Percentiles rank a stretch among this genome's conserved stretches.
Conservation (phyloP, 1,140 invertebrate genomes). For the Notospermus geniculatus region DNA sequence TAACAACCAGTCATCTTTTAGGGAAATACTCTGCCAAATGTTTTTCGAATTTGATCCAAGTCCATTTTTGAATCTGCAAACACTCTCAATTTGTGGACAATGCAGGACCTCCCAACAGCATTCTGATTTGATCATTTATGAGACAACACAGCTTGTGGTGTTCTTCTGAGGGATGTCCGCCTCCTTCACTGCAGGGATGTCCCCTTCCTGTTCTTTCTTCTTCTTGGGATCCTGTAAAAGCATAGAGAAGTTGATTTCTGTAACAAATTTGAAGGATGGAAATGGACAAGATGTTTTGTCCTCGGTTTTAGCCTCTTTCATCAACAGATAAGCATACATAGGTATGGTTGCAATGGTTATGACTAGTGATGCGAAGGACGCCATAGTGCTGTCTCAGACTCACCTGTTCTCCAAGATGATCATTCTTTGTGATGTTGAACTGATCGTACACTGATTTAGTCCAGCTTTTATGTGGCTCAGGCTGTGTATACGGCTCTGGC, state of each 20-base stretch:
- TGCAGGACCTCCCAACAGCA: too few relatives aligned
- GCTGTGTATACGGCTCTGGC: constrained; percentile 65
- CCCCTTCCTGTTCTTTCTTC: constrained; percentile 56
- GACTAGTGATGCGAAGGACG: too few relatives aligned
- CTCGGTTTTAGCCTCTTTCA: too few relatives aligned
- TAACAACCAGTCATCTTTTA: too few relatives aligned
- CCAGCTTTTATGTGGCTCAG: constrained; percentile 62
- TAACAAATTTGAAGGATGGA: neutral
- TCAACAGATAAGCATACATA: too few relatives aligned
- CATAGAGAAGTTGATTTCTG: constrained; percentile 18
- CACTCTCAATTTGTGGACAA: too few relatives aligned
- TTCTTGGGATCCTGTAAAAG: constrained; percentile 44
- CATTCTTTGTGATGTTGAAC: constrained; percentile 57
- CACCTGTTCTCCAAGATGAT: neutral
- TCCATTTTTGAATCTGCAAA: too few relatives aligned
- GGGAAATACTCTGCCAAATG: too few relatives aligned
- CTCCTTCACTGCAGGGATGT: constrained; percentile 68
- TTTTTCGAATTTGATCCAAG: too few relatives aligned
- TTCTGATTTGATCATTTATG: constrained; percentile 30
- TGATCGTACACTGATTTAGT: constrained; percentile 61
- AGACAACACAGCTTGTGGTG: constrained; percentile 64
- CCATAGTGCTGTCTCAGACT: too few relatives aligned
- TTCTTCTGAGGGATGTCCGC: constrained; percentile 65
- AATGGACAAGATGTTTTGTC: too few relatives aligned
- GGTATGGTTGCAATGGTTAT: too few relatives aligned